Evolutionary conservation across 2,888 invertebrate genomes (phyloP).

Genomic region (Digitonthophagus gazella): DNA sequence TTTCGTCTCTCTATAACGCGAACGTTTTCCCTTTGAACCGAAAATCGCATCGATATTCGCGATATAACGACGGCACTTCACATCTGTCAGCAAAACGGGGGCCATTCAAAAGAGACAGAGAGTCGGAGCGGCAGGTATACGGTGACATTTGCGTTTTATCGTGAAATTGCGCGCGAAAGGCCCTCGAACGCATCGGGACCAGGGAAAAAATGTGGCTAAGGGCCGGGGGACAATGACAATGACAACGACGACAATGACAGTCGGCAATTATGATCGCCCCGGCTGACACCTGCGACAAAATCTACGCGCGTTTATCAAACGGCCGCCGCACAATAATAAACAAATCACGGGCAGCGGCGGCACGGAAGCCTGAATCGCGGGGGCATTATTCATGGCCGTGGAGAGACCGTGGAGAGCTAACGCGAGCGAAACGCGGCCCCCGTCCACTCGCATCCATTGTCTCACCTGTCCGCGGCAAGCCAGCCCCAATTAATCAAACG

Average conservation of each 20-base stretch:
- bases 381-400: constrained; percentile 16
- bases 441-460: constrained; percentile 29
- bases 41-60: neutral
- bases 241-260: constrained; percentile 25
- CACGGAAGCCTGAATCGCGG: constrained; percentile 3
- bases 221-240: neutral
- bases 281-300: constrained; percentile 23
- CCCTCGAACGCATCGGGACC: neutral
- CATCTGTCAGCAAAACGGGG: neutral
- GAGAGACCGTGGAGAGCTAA: neutral
- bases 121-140: neutral
- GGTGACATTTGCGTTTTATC: constrained; percentile 11
- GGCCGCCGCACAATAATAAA: constrained; percentile 26
- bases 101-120: too few relatives aligned
- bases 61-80: neutral
- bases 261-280: constrained; percentile 24
- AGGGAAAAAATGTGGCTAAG: constrained; percentile 1
- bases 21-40: too few relatives aligned
- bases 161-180: constrained; percentile 3
- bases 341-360: constrained; percentile 21
- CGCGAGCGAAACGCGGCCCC: neutral
- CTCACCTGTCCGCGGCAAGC: constrained; percentile 30
- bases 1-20: too few relatives aligned
- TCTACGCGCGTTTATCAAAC: constrained; percentile 25
- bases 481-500: constrained; percentile 29